phyloP scores from a whole-genome alignment of 2,797 vertebrate genomes.

The Lagorchestes hirsutus region DNA sequence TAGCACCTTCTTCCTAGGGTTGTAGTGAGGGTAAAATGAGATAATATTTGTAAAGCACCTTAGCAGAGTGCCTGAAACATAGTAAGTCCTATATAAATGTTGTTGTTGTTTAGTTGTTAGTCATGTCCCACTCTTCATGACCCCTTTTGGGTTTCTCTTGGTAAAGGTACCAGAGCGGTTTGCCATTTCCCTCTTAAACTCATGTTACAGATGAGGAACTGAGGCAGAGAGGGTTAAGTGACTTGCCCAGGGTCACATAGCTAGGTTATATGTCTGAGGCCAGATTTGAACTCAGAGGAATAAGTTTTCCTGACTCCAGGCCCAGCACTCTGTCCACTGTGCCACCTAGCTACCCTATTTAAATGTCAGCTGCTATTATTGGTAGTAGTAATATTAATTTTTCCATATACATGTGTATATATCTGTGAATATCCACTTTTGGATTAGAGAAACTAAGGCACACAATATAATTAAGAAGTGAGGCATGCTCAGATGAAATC shows the following conservation, averaged over 20 bases:
- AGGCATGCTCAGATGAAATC: background rate
- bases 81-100: background rate
- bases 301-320: background rate
- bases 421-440: background rate
- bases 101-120: background rate
- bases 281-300: background rate
- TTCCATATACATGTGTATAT: background rate
- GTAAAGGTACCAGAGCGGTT: background rate
- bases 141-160: background rate
- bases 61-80: background rate
- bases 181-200: background rate
- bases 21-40: background rate
- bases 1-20: background rate
- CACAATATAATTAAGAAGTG: background rate
- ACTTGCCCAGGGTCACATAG: background rate
- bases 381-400: background rate
- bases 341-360: background rate
- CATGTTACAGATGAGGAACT: background rate
- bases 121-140: background rate
- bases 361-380: background rate
- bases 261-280: background rate
- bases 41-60: background rate
- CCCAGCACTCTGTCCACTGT: background rate
- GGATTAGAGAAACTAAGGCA: slow-evolving; percentile 10
- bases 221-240: background rate